Evolutionary conservation across 2,888 invertebrate genomes (phyloP).

Genomic region (Ferrisia virgata): DNA sequence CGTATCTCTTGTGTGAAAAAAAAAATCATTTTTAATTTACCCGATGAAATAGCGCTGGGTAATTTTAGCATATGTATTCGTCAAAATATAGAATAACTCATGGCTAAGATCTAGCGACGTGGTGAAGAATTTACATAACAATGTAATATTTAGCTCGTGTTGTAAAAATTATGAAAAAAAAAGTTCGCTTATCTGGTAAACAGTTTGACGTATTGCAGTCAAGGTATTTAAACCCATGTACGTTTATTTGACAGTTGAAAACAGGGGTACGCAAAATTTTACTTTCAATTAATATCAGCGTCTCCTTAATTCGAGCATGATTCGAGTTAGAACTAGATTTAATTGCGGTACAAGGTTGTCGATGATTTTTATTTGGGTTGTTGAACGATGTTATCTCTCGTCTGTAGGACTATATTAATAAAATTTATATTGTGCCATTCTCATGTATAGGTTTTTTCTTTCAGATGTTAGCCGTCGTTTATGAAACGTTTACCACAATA

Average conservation of each 20-base stretch:
- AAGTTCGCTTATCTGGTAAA: constrained; percentile 7
- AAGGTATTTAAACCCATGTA: neutral
- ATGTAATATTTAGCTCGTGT: neutral
- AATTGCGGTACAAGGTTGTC: constrained; percentile 3
- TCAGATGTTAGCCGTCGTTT: constrained; percentile 84
- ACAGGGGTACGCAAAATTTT: neutral
- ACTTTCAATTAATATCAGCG: neutral
- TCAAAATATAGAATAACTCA: neutral
- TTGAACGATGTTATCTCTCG: neutral
- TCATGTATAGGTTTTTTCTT: constrained; percentile 39
- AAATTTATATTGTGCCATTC: constrained; percentile 46
- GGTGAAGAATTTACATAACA: constrained; percentile 8
- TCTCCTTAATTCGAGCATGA: neutral
- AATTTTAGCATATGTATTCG: neutral
- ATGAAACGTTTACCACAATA: constrained; percentile 81
- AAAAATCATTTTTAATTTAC: neutral
- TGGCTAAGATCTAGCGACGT: neutral
- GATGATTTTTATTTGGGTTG: neutral
- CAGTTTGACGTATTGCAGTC: neutral
- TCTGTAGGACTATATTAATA: neutral
- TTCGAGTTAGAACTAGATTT: neutral
- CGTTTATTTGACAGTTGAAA: neutral
- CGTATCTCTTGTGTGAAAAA: neutral
- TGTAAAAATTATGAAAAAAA: constrained; percentile 1
- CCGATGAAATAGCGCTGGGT: neutral